Evolutionary conservation across 2,113 vertebrate species (phyloP).

Genomic region (Nycticorax nycticorax): DNA sequence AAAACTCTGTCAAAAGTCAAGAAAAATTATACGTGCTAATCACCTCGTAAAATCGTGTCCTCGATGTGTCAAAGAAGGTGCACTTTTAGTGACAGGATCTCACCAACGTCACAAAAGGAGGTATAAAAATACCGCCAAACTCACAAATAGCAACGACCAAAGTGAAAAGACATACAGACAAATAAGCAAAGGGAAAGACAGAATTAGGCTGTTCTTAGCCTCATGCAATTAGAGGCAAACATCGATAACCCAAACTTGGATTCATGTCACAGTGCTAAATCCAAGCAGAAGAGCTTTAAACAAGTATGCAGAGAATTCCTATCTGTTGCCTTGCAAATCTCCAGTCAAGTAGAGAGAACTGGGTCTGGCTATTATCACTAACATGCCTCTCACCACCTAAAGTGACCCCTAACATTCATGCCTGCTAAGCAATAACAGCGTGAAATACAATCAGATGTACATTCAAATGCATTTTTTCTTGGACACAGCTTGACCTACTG

Average conservation of each 20-base stretch:
- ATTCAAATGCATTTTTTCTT: not conserved
- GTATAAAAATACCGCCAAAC: not conserved
- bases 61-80: not conserved
- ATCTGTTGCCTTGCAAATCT: constrained; percentile 40
- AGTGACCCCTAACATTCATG: constrained; percentile 26
- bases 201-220: not conserved
- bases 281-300: constrained; percentile 33
- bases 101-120: not conserved
- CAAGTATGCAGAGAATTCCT: constrained; percentile 37
- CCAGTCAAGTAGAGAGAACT: constrained; percentile 13
- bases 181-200: constrained; percentile 19
- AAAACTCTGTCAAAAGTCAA: not conserved
- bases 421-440: not conserved
- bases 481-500: not conserved
- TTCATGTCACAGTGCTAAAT: constrained; percentile 15
- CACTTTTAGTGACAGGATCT: not conserved
- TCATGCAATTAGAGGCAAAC: not conserved
- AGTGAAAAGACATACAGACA: not conserved
- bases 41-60: not conserved
- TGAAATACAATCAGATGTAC: constrained; percentile 36
- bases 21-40: not conserved
- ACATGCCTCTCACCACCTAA: not conserved
- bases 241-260: constrained; percentile 1
- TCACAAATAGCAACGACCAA: not conserved
- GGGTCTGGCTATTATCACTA: constrained; percentile 33